phyloP scores from a whole-genome alignment of 1,140 invertebrate species.

The Hyposmocoma kahamanoa region DNA sequence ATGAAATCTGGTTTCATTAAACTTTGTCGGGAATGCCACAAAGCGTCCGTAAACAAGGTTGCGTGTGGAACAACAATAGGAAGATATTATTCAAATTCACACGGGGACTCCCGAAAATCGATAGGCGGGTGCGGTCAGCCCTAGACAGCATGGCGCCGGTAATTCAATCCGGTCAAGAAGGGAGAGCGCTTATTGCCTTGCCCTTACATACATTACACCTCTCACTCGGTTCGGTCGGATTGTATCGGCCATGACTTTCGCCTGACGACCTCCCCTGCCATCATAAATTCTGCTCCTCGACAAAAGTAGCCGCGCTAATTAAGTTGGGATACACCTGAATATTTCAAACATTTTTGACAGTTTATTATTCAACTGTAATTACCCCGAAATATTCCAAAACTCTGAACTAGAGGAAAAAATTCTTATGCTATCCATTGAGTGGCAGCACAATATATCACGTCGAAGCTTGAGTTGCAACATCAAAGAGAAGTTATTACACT shows the following conservation, averaged over 20 bases:
- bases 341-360: conserved; percentile 26
- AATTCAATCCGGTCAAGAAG: conserved; percentile 48
- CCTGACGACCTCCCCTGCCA: conserved; percentile 24
- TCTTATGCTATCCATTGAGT: not conserved
- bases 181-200: conserved; percentile 34
- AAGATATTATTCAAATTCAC: conserved; percentile 14
- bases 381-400: conserved; percentile 26
- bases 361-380: conserved; percentile 25
- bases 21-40: not conserved
- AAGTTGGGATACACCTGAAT: conserved; percentile 44
- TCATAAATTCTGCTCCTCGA: conserved; percentile 36
- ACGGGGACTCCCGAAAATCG: conserved; percentile 5
- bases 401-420: conserved; percentile 2
- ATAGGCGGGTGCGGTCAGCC: conserved; percentile 30
- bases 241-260: conserved; percentile 37
- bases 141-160: conserved; percentile 46
- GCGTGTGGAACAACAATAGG: conserved; percentile 17
- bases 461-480: conserved; percentile 2
- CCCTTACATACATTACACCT: conserved; percentile 43
- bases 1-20: not conserved
- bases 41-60: conserved; percentile 10
- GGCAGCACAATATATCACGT: not conserved
- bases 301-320: conserved; percentile 46
- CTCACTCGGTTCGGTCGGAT: conserved; percentile 29
- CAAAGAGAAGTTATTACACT: not conserved